Base-by-base conservation (phyloP, 2,797 vertebrate genomes). In the Hydrocynus forskahlii region DNA sequence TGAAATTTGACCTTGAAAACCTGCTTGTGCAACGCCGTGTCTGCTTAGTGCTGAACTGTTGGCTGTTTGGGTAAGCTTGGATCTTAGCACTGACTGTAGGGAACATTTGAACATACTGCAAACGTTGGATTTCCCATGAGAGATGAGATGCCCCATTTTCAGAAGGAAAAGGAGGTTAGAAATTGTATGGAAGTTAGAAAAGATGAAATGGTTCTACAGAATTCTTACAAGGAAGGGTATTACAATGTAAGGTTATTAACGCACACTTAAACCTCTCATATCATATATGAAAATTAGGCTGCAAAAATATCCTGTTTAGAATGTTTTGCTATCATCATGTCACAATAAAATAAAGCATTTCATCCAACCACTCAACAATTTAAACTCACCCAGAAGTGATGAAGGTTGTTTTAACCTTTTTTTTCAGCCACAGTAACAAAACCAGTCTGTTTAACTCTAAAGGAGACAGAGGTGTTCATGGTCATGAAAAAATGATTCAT, bases 41-140 rank as follows among this genome's bases (percentile, higher is more conserved):
- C 50, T 45, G 62, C 54, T 66, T 62, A 16, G 14, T 50, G 21
- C n/a, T 48, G 57, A 73, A 45, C 38, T 23, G 54, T 66, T 76
- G 75, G 74, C 70, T 71, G 54, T 67, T 80, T 57, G 40, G 60
- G 59, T 80, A 54, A 70, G 21, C n/a, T 16, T 70, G 70, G 57
- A 71, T 77, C 76, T 78, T 50, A 55, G 69, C 69, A 19, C 68
- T 38, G 66, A 68, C 75, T 5, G 52, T 40, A 54, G 78, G 67
- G 62, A 66, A 62, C 25, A 29, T 35, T 76, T 67, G 69, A 23
- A 17, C 73, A 55, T 71, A 67, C 78, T 80, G 77, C 68, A 4
- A 29, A 75, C 63, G 57, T 45, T 16, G 38, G 64, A 83, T 76
- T 76, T 80, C 77, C 64, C 77, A 7, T 23, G 66, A 66, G 77